Base-by-base conservation (phyloP, 1,140 invertebrate genomes). In the Eumeta japonica region DNA sequence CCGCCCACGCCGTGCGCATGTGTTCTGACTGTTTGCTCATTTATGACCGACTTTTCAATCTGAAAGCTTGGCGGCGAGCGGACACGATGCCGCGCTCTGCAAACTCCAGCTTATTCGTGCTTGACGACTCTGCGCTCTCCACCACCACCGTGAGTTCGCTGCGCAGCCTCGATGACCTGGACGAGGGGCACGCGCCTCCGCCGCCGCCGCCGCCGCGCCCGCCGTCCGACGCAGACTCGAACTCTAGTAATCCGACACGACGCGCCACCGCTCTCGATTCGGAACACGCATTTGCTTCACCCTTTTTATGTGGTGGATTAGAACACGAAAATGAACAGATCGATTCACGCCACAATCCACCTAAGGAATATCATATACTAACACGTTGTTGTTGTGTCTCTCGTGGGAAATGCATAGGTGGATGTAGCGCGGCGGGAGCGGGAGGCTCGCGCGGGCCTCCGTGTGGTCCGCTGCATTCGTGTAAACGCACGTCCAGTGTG, bases 401-500 rank as follows among this genome's bases (percentile, higher is more conserved):
- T 13, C 35, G 35, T 15, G 41, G 20, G n/a, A 31, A 41, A 10
- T 35, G 33, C 12, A 10, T 29, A 11, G 20, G 38, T 48, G 70
- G 68, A 2, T 46, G 74, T 7, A 62, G 73, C 14, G 75, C 70
- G 55, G 62, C 68, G 3, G 34, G n/a, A 75, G 34, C 62, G 35
- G 62, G 66, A n/a, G 67, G 73, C 41, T 58, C 75, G 16, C 61
- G 66, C 33, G 58, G 56, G 27, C 54, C 62, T 11, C 64, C 73
- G 37, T 52, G 61, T 11, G 70, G 76, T 46, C 67, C 79, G 37
- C 58, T 81, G n/a, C 76, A 74, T 41, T 85, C 87, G 52, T 47
- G 52, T 41, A 87, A 88, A 59, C 78, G 88, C 15, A 86, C 87
- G 3, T 88, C 86, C 17, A 90, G 88, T 35, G 87, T 91, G 28